A percentile compares a stretch with the other conserved stretches of the same genome.
Evolutionary conservation across 1,140 invertebrate genomes (phyloP).

Genomic region (Drosophila pallidifrons): DNA sequence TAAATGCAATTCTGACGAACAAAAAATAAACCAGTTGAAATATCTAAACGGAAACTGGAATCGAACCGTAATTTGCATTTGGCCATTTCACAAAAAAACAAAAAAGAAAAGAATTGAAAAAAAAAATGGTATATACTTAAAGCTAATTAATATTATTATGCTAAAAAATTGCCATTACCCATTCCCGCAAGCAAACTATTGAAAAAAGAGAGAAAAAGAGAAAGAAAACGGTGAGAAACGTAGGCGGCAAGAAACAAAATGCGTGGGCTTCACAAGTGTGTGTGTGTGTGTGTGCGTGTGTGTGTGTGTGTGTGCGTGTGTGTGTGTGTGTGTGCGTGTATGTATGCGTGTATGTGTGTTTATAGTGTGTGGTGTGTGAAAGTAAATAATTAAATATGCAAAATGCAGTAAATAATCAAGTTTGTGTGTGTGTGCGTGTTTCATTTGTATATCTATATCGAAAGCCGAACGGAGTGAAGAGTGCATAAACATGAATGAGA

Average conservation of each 20-base stretch:
- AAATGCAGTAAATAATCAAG: constrained; percentile 9
- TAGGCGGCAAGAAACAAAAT: constrained; percentile 45
- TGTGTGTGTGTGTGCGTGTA: not conserved
- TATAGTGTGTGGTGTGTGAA: not conserved
- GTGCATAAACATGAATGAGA: constrained; percentile 15
- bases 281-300: constrained; percentile 2
- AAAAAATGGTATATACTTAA: constrained; percentile 21
- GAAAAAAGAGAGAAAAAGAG: constrained; percentile 59
- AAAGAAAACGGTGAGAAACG: constrained; percentile 51
- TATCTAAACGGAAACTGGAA: not conserved
- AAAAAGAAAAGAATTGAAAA: no score
- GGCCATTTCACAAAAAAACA: not conserved
- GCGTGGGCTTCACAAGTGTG: constrained; percentile 13
- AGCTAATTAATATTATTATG: constrained; percentile 26
- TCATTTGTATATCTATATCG: not conserved
- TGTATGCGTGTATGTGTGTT: not conserved
- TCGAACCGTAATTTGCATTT: not conserved
- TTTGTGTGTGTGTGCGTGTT: not conserved
- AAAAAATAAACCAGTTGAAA: not conserved
- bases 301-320: not conserved
- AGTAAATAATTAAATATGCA: constrained; percentile 20
- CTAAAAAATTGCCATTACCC: constrained; percentile 70
- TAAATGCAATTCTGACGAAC: constrained; percentile 1
- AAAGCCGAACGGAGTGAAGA: constrained; percentile 27
- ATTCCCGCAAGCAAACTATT: constrained; percentile 76